Evolutionary conservation across 2,888 invertebrate genomes (phyloP).

Genomic region (Melinaea marsaeus): DNA sequence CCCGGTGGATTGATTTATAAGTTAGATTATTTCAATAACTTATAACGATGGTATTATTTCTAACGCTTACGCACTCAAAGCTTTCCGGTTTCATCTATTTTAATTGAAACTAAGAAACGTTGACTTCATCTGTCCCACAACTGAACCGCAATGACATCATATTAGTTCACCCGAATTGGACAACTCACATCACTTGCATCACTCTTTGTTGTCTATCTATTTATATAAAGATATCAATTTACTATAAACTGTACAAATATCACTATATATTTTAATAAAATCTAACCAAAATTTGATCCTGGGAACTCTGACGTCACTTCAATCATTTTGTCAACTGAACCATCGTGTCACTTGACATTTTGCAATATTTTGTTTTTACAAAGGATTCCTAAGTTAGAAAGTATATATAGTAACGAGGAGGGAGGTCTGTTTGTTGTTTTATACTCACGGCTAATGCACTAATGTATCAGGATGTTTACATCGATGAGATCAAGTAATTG

Average conservation of each 20-base stretch:
- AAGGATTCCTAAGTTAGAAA: not conserved
- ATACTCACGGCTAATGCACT: slow-evolving; percentile 47
- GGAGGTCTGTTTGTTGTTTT: slow-evolving; percentile 44
- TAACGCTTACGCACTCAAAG: not conserved
- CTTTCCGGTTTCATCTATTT: slow-evolving; percentile 4
- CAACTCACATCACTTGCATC: slow-evolving; percentile 5
- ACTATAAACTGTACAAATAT: not conserved
- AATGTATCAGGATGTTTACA: slow-evolving; percentile 46
- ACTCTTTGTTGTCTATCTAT: slow-evolving; percentile 3
- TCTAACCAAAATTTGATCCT: too few relatives aligned
- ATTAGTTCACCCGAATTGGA: not conserved
- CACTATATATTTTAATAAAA: too few relatives aligned
- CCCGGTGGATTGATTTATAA: not conserved
- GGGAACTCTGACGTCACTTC: too few relatives aligned
- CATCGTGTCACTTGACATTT: not conserved
- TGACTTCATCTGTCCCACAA: slow-evolving; percentile 2
- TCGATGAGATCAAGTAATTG: slow-evolving; percentile 28
- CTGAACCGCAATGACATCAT: slow-evolving; percentile 8
- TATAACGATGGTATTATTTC: not conserved
- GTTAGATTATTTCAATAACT: not conserved
- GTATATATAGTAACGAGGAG: slow-evolving; percentile 28
- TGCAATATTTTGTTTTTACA: not conserved
- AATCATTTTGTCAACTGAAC: too few relatives aligned
- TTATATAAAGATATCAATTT: not conserved
- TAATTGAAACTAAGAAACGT: not conserved